Evolutionary conservation across 2,113 vertebrate genomes (phyloP).

Genomic region (Psittacus erithacus): DNA sequence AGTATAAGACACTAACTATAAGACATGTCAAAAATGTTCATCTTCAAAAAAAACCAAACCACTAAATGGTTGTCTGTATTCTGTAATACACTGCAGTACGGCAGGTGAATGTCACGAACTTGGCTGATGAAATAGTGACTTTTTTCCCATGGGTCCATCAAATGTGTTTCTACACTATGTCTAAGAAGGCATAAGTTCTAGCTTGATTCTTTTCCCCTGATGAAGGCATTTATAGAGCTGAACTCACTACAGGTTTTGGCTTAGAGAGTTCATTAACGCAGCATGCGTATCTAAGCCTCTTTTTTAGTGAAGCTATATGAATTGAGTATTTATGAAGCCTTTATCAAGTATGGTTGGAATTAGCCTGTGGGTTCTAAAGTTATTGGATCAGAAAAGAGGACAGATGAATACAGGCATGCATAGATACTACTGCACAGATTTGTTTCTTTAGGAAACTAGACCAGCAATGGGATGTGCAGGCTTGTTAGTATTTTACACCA

Average conservation of each 20-base stretch:
- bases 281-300: background rate
- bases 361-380: background rate
- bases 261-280: background rate
- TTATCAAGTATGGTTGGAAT: background rate
- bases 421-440: background rate
- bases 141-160: background rate
- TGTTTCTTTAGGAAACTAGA: background rate
- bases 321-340: background rate
- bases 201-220: background rate
- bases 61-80: background rate
- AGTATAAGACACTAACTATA: background rate
- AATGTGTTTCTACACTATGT: background rate
- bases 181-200: background rate
- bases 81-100: background rate
- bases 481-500: background rate
- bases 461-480: background rate
- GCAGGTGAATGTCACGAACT: background rate
- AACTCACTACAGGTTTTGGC: background rate
- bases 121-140: background rate
- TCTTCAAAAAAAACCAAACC: fast-evolving
- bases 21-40: background rate
- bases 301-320: background rate
- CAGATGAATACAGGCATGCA: background rate
- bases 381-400: background rate
- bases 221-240: background rate